A percentile compares a stretch with the other conserved stretches of the same genome.
Conservation (phyloP, 35 echinoderm and acorn worm genomes). For the Ptychodera flava region DNA sequence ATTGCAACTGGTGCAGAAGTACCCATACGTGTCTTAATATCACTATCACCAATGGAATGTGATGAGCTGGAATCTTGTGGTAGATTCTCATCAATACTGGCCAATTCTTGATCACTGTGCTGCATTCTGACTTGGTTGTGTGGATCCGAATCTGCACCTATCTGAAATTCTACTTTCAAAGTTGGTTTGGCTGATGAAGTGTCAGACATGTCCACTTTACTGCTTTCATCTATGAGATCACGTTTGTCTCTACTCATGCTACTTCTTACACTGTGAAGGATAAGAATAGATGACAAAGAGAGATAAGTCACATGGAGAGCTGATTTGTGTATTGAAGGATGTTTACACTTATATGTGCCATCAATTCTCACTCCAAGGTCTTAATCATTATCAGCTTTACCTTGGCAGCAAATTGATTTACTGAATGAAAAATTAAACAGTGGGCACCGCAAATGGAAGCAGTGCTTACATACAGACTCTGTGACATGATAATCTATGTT, state of each 20-base stretch:
- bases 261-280: not conserved
- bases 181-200: not conserved
- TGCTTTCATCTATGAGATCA: not conserved
- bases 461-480: too few species aligned
- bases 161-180: not conserved
- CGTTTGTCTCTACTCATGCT: not conserved
- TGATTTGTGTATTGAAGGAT: too few species aligned
- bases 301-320: too few species aligned
- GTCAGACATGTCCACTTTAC: not conserved
- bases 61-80: not conserved
- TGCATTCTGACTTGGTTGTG: not conserved
- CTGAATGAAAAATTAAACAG: too few species aligned
- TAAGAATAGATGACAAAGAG: too few species aligned
- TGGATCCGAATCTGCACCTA: not conserved
- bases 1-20: not conserved
- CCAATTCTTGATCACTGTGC: not conserved
- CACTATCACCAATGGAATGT: not conserved
- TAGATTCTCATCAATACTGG: not conserved
- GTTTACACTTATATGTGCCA: too few species aligned
- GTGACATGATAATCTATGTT: too few species aligned
- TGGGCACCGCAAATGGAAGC: too few species aligned
- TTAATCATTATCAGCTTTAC: too few species aligned
- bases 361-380: too few species aligned
- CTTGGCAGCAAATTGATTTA: too few species aligned
- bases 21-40: not conserved